Evolutionary conservation across 2,797 vertebrate genomes (phyloP), one percentile per base, ranked within the genome.

Genomic region (Paedocypris micromegethes): DNA sequence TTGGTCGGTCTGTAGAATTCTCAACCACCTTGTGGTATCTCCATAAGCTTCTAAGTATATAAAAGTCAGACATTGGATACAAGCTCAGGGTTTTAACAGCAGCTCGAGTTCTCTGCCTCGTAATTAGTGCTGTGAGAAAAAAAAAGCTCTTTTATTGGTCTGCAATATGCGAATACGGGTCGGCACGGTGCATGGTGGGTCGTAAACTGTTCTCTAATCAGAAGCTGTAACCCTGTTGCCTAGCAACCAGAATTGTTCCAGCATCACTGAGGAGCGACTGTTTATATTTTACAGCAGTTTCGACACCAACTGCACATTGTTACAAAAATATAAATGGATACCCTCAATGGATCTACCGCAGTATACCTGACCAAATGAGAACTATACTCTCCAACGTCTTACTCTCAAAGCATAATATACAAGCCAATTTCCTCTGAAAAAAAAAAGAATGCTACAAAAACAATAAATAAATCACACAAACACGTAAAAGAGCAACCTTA

Each of bases 31-130:
- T 56, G 40, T 41, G 41, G 4, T 47, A 49, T 73, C 72, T 78
- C 55, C 45, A 40, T 60, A 82, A 72, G 74, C 72, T 44, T 64
- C 83, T 79, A 85, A 83, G 75, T 81, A 78, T 77, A 84, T 76
- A 83, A 77, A 81, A 80, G 78, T 80, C 72, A 76, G 67, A 85
- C 42, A 86, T 83, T 83, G 84, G 74, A 77, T 72, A 46, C 77
- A 70, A 46, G 53, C 23, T 68, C 67, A 58, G 58, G 42, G 23
- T 62, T 67, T 74, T 68, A 73, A 81, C 64, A 82, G 69, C 81
- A 81, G 79, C 72, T 53, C 58, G 74, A 56, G 45, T 57, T 2
- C 44, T 75, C 72, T 77, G 74, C 53, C 70, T 83, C 58, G 78
- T 81, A 83, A 83, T 79, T 69, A 81, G 80, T 64, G 53, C 23